phyloP scores from a whole-genome alignment of 2,113 vertebrate species.

The Sphyrna mokarran region DNA sequence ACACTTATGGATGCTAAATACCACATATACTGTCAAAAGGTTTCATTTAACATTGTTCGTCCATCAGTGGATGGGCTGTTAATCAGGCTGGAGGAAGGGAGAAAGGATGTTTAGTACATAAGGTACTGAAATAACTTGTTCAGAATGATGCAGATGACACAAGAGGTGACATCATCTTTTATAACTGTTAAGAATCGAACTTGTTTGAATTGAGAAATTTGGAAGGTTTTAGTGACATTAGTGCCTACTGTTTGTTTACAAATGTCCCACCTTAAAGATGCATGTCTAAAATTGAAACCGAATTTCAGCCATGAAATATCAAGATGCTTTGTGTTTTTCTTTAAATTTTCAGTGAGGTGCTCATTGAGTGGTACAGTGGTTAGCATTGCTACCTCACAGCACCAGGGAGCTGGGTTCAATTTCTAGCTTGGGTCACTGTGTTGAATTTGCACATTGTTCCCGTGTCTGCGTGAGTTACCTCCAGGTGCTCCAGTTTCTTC shows the following conservation, averaged over 20 bases:
- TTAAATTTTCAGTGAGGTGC: background rate
- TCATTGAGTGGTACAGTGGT: background rate
- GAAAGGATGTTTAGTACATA: background rate
- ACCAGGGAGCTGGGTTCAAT: too few relatives aligned
- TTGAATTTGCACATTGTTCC: too few relatives aligned
- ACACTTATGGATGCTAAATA: background rate
- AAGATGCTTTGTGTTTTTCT: background rate
- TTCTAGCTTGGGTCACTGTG: too few relatives aligned
- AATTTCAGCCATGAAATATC: background rate
- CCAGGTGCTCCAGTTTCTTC: too few relatives aligned
- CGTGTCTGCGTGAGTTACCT: too few relatives aligned
- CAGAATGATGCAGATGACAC: background rate
- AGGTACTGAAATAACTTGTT: background rate
- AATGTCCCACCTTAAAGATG: background rate
- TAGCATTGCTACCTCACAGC: too few relatives aligned
- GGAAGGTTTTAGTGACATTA: background rate
- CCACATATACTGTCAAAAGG: background rate
- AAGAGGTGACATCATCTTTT: background rate
- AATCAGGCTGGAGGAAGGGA: background rate
- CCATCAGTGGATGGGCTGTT: background rate
- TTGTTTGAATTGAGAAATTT: background rate
- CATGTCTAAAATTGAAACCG: background rate
- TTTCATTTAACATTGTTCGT: background rate
- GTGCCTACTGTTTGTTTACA: background rate
- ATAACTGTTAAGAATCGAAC: background rate